Percentiles rank a stretch among this genome's conserved stretches.
Evolutionary conservation across 2,113 vertebrate species (phyloP).

Genomic region (Podocnemis expansa): DNA sequence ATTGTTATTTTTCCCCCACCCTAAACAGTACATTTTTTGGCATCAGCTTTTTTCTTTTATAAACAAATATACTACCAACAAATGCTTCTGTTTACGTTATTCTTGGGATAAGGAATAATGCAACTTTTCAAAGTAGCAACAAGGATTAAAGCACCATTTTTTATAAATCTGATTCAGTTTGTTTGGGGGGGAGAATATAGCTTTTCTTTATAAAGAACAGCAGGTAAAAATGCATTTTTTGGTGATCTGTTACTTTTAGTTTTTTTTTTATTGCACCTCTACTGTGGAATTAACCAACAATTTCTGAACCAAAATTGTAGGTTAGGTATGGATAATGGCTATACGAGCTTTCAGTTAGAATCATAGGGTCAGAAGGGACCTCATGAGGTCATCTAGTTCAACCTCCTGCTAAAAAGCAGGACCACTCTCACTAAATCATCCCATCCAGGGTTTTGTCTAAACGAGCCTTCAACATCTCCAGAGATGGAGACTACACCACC

Average conservation of each 20-base stretch:
- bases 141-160: neutral
- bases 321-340: neutral
- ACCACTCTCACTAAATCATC: no score
- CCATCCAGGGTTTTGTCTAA: no score
- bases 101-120: neutral
- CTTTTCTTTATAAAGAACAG: neutral
- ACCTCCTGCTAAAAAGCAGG: no score
- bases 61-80: neutral
- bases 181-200: neutral
- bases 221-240: neutral
- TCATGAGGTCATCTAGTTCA: no score
- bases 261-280: neutral
- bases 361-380: no score
- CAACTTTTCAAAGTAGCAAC: neutral
- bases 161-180: neutral
- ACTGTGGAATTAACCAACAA: neutral
- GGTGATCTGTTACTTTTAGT: neutral
- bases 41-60: neutral
- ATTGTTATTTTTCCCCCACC: no score
- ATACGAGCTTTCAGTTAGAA: no score
- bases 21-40: no score
- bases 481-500: no score
- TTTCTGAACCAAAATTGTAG: neutral
- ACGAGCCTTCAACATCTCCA: no score
- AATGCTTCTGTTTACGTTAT: neutral